These are phyloP conservation scores for Lerema accius DNA, from an alignment of 1,140 invertebrate genomes.

Conservation along the genomic window DNA sequence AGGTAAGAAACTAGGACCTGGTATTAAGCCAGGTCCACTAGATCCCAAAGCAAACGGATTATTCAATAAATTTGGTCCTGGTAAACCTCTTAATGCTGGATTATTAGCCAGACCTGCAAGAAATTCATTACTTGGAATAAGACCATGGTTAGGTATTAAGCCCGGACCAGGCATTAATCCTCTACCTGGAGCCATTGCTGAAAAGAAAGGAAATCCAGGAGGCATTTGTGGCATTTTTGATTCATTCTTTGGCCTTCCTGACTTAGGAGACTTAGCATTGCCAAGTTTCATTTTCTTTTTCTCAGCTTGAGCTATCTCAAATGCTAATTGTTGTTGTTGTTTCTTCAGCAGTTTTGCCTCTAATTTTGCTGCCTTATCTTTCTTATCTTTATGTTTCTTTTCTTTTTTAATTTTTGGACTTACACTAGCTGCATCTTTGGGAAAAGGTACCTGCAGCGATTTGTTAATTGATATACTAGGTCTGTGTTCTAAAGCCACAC, in stretches of 20 bases:
- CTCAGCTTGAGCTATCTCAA: constrained; percentile 68
- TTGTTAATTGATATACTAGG: constrained; percentile 70
- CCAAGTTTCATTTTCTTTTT: constrained; percentile 68
- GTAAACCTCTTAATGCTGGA: constrained; percentile 69
- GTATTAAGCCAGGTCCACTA: constrained; percentile 68
- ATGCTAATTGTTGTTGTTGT: constrained; percentile 71
- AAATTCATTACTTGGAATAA: constrained; percentile 76
- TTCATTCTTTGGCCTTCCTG: constrained; percentile 86
- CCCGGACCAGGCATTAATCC: constrained; percentile 85
- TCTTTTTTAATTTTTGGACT: constrained; percentile 84
- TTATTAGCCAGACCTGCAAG: constrained; percentile 71
- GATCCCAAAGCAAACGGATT: constrained; percentile 80
- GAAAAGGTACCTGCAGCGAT: constrained; percentile 65
- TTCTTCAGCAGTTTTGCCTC: constrained; percentile 78
- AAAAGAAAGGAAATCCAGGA: constrained; percentile 81
- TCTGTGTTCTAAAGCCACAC: constrained; percentile 44
- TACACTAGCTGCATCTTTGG: constrained; percentile 74
- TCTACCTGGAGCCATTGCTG: constrained; percentile 79
- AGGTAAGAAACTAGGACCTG: constrained; percentile 82
- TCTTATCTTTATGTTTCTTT: constrained; percentile 86
- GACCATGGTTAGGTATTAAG: constrained; percentile 85
- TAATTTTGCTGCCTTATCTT: constrained; percentile 81
- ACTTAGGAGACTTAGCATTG: constrained; percentile 64
- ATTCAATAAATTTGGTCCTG: constrained; percentile 64
- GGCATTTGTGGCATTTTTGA: constrained; percentile 81